phyloP scores from a whole-genome alignment of 2,113 vertebrate species.

The Callorhinus ursinus region DNA sequence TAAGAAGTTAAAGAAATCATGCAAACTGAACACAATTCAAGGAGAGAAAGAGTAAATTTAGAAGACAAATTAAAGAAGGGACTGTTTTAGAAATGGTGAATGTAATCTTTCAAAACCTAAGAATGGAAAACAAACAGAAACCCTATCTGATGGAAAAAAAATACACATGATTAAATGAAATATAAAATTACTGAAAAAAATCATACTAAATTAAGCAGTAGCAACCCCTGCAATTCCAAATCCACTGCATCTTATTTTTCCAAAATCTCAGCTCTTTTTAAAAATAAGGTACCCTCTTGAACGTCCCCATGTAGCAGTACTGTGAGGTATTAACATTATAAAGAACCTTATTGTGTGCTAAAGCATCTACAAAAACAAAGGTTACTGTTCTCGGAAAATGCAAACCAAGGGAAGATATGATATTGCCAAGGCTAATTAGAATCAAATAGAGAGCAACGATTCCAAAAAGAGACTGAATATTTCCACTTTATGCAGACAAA shows the following conservation, averaged over 20 bases:
- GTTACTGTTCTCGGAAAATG: conserved; percentile 62
- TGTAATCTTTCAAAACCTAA: neutral
- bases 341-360: conserved; percentile 67
- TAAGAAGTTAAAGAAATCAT: neutral
- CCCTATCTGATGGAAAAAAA: conserved; percentile 69
- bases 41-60: neutral
- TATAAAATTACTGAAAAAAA: conserved; percentile 60
- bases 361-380: conserved; percentile 69
- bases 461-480: conserved; percentile 52
- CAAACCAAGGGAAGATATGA: conserved; percentile 70
- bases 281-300: conserved; percentile 53
- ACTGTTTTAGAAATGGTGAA: conserved; percentile 58
- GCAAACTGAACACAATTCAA: neutral
- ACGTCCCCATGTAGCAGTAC: conserved; percentile 45
- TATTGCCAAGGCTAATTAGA: conserved; percentile 76
- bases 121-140: neutral
- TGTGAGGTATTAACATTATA: conserved; percentile 74
- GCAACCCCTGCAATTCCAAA: conserved; percentile 57
- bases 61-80: conserved; percentile 46
- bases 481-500: conserved; percentile 69
- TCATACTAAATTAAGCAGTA: conserved; percentile 69
- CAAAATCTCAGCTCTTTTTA: conserved; percentile 24
- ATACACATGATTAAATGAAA: conserved; percentile 71
- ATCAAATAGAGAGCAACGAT: conserved; percentile 65
- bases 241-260: conserved; percentile 52